Evolutionary conservation across 2,113 vertebrate species (phyloP), one percentile per base, ranked within the genome.

Genomic region (Gila orcuttii): DNA sequence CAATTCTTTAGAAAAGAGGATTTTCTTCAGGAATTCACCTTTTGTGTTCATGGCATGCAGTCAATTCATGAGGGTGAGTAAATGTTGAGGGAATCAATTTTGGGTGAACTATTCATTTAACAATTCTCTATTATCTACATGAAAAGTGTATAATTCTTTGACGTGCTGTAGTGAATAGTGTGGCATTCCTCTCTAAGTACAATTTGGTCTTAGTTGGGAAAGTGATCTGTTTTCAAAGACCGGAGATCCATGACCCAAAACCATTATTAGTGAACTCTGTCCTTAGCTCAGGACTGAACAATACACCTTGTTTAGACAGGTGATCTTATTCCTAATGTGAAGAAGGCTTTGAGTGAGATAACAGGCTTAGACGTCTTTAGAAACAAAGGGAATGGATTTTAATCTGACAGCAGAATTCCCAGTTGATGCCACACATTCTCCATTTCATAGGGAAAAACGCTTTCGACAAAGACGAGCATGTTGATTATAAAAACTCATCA

Each of bases 151-250:
- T 12, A 52, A 78, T 25, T 85, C 8, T 50, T 75, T 79, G 47
- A 31, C 4, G 59, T 82, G 77, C 81, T 39, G 39, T 33, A 87
- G 73, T 85, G 79, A 89, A 85, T 82, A 55, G 52, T 33, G 59
- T 85, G 74, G 82, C 74, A 87, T 86, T 89, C 83, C 68, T 57
- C 79, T 86, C 64, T 39, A 39, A 23, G 60, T 13, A 59, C 42
- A 75, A 64, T 47, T 74, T 33, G 50, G 76, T 25, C 47, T 55
- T 83, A 69, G 79, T 66, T 86, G 84, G 68, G 86, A 90, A 92
- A 85, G 82, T 82, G 85, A 89, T 90, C 86, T 75, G 86, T 69
- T 85, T 91, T 92, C 90, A 91, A 89, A 90, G 91, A 79, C 59
- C n/a, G 52, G 45, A 21, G 52, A 82, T 86, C 82, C 52, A 45